phyloP scores from a whole-genome alignment of 2,113 vertebrate species.

The Herpailurus yagouaroundi region DNA sequence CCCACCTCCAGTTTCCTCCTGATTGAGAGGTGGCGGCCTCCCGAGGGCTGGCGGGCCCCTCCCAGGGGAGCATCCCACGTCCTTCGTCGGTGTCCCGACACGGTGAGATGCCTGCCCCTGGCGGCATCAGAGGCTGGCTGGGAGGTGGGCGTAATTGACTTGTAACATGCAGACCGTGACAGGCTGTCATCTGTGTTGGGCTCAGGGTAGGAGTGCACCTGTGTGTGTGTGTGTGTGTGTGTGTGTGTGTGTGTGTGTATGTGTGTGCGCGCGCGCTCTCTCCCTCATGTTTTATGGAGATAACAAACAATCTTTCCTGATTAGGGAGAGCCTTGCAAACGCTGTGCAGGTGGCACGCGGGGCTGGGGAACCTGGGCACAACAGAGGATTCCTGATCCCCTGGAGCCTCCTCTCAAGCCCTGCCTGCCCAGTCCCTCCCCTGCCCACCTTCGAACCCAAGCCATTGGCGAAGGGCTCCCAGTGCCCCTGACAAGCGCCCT shows the following conservation, averaged over 20 bases:
- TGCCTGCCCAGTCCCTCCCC: not conserved
- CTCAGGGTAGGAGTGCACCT: not conserved
- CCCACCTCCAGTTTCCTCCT: not conserved
- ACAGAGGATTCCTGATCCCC: no score
- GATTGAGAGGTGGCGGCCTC: not conserved
- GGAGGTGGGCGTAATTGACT: conserved; percentile 40
- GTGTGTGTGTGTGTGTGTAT: fast-evolving
- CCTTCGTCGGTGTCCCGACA: not conserved
- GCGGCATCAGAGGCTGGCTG: not conserved
- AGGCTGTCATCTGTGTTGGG: conserved; percentile 44
- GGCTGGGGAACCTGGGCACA: not conserved
- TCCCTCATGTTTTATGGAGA: not conserved
- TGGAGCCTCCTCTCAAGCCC: not conserved
- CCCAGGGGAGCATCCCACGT: fast-evolving
- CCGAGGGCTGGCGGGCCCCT: not conserved
- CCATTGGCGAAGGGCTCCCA: fast-evolving
- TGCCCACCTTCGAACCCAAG: not conserved
- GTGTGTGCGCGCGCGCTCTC: fast-evolving
- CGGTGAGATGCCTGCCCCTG: not conserved
- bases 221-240: not conserved
- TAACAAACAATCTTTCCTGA: not conserved
- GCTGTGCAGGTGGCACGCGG: not conserved
- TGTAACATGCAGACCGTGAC: conserved; percentile 41
- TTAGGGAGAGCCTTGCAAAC: not conserved
- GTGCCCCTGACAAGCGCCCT: no score